Evolutionary conservation across 2,797 vertebrate genomes (phyloP), one percentile per base, ranked within the genome.

Genomic region (Anabas testudineus): DNA sequence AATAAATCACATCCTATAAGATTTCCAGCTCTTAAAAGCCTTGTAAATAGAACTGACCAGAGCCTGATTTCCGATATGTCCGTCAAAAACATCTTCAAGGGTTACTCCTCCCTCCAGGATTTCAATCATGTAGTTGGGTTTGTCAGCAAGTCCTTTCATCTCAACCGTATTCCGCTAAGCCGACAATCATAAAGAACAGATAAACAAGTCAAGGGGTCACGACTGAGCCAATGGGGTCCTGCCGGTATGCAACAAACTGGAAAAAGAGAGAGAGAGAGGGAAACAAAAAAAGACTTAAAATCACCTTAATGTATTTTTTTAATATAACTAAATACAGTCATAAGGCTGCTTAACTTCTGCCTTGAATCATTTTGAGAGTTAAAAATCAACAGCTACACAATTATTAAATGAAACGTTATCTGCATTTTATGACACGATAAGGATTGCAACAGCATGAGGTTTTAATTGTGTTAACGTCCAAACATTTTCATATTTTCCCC

Each of bases 181-280:
- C 96, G 94, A 97, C 95, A 96, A 96, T 99, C 97, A 98, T 99
- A 99, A 97, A 98, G 97, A 90, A 96, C 95, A 95, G 94, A 95
- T 94, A 95, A 85, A 81, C 92, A 94, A 95, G 92, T 95, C 93
- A 95, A 82, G 80, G 80, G 87, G 90, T 94, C 93, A 95, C 95
- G 93, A 94, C 95, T 95, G 95, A 98, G 95, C 96, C 96, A 95
- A 95, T 94, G 94, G 95, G 95, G 95, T 97, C 96, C 96, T 97
- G 95, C 95, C 93, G 96, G 95, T 98, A 97, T 97, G 97, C 97
- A 99, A 99, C 97, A 98, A 99, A 99, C 97, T 99, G 92, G 24
- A 79, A 75, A 42, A 59, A 36, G 5, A 71, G 21, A 59, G 36
- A 8, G 5, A 7, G 39, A 87, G 30, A 55, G 22, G 57, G 10